Conservation (phyloP, 2,888 invertebrate species). For the Marronus borbonicus region DNA sequence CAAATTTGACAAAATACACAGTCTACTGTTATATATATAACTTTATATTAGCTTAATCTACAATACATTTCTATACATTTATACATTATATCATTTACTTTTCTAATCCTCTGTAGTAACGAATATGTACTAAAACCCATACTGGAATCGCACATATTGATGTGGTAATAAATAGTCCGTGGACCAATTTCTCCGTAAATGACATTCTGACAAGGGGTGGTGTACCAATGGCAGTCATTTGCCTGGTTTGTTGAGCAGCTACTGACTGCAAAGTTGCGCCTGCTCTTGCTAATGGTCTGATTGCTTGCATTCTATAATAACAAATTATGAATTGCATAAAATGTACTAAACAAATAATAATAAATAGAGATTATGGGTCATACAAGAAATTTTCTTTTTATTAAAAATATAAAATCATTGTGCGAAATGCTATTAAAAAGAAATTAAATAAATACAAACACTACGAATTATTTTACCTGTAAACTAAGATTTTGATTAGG, state of each 20-base stretch:
- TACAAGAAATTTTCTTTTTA: too few species aligned
- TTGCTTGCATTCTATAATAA: conserved; percentile 52
- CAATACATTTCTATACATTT: conserved; percentile 40
- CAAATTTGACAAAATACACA: background rate
- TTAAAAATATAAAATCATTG: too few species aligned
- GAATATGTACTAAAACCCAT: conserved; percentile 66
- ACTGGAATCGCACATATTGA: conserved; percentile 60
- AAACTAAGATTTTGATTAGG: conserved; percentile 44
- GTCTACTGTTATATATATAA: conserved; percentile 9
- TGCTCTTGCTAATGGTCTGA: conserved; percentile 42
- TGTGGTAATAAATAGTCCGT: conserved; percentile 61
- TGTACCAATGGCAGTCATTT: conserved; percentile 61
- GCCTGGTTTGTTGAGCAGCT: conserved; percentile 38
- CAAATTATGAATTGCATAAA: background rate
- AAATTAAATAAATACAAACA: background rate
- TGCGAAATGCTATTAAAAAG: too few species aligned
- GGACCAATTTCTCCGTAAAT: conserved; percentile 63
- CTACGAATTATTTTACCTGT: conserved; percentile 37
- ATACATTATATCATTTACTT: conserved; percentile 51
- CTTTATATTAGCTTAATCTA: conserved; percentile 40
- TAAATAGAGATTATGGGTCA: too few species aligned
- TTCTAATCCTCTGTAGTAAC: conserved; percentile 63
- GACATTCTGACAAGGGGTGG: conserved; percentile 65
- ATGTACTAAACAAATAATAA: background rate
- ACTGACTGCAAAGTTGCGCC: background rate